phyloP scores from a whole-genome alignment of 2,888 invertebrate genomes.

The Parnassius apollo region DNA sequence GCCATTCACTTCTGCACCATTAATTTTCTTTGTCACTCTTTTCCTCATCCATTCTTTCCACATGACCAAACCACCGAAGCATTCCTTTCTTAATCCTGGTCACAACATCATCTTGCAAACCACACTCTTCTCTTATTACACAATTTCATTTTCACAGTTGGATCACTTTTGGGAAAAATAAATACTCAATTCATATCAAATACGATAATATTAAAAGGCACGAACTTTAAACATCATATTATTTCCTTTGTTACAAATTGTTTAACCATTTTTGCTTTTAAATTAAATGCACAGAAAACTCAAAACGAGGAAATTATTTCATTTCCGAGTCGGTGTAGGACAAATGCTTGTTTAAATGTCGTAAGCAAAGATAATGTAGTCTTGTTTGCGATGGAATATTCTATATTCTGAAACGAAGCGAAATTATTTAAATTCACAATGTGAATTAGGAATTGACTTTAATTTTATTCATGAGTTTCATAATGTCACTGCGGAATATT shows the following conservation, averaged over 20 bases:
- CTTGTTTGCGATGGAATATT: slow-evolving; percentile 1
- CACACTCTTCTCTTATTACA: too few relatives aligned
- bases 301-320: slow-evolving; percentile 15
- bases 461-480: slow-evolving; percentile 8
- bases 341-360: slow-evolving; percentile 8
- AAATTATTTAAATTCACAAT: slow-evolving; percentile 5
- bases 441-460: background rate
- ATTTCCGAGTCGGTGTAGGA: slow-evolving; percentile 12
- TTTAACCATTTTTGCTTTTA: slow-evolving; percentile 10
- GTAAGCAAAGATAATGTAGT: slow-evolving; percentile 7
- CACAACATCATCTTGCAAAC: too few relatives aligned
- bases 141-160: too few relatives aligned
- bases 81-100: too few relatives aligned
- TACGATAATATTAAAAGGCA: slow-evolving; percentile 1
- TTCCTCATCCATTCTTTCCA: too few relatives aligned
- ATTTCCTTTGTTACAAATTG: slow-evolving; percentile 3
- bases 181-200: background rate
- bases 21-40: too few relatives aligned
- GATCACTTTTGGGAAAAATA: too few relatives aligned
- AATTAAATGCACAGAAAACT: slow-evolving; percentile 17
- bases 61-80: too few relatives aligned
- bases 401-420: background rate
- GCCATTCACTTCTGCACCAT: too few relatives aligned
- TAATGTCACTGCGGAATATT: background rate
- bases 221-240: background rate